Conservation (phyloP, 2,888 invertebrate species). For the Heliconius ismenius region DNA sequence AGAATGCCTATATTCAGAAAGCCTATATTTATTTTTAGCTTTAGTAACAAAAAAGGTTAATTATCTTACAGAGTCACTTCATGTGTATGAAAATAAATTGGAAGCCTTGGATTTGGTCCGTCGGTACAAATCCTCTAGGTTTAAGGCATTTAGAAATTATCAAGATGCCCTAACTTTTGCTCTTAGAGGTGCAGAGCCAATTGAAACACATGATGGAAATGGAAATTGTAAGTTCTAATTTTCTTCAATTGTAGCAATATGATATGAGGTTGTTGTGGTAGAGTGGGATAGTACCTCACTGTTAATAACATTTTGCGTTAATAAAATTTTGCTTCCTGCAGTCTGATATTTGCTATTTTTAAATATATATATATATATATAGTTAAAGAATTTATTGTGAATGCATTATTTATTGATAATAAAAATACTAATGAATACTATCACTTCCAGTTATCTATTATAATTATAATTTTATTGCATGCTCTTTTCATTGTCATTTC, state of each 20-base stretch:
- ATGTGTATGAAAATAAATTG: constrained; percentile 86
- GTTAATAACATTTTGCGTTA: too few relatives aligned
- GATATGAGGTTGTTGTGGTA: too few relatives aligned
- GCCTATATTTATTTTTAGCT: too few relatives aligned
- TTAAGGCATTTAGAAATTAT: constrained; percentile 88
- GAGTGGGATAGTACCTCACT: too few relatives aligned
- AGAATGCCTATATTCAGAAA: too few relatives aligned
- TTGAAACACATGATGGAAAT: constrained; percentile 72
- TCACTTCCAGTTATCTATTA: background rate
- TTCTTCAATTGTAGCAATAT: too few relatives aligned
- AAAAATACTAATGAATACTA: background rate
- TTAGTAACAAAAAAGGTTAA: background rate
- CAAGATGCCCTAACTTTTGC: constrained; percentile 90
- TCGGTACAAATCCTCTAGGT: constrained; percentile 88
- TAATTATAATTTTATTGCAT: background rate
- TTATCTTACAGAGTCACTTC: constrained; percentile 66
- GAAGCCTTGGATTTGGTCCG: constrained; percentile 90
- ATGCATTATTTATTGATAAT: background rate
- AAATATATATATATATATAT: background rate
- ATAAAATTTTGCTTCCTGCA: too few relatives aligned
- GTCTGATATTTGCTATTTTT: background rate
- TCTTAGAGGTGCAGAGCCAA: constrained; percentile 84
- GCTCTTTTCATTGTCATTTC: background rate
- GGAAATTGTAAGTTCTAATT: constrained; percentile 64
- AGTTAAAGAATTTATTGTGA: background rate